Percentiles rank a stretch among this genome's conserved stretches.
Evolutionary conservation across 2,113 vertebrate species (phyloP).

Genomic region (Ceyx cyanopectus): DNA sequence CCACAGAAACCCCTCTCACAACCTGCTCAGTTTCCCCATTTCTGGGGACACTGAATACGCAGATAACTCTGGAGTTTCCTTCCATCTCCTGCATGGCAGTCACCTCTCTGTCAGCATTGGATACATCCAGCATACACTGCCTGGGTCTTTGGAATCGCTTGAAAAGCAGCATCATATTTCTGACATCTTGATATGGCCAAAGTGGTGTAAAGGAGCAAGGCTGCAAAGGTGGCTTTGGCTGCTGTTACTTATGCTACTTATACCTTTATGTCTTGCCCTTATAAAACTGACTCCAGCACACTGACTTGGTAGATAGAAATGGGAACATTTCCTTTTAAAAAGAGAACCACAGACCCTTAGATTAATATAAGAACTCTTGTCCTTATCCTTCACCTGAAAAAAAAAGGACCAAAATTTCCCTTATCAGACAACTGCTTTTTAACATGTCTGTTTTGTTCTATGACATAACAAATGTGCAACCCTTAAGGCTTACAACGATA

Average conservation of each 20-base stretch:
- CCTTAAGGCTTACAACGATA: constrained; percentile 20
- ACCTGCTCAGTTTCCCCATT: not conserved
- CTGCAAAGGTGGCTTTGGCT: not conserved
- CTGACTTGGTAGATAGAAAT: not conserved
- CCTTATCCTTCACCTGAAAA: not conserved
- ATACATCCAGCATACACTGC: not conserved
- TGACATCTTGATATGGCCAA: not conserved
- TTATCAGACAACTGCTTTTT: constrained; percentile 14
- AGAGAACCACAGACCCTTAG: not conserved
- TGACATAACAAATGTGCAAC: not conserved
- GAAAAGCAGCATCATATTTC: not conserved
- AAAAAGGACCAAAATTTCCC: not conserved
- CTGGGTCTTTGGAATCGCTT: fast-evolving
- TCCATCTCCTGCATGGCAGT: not conserved
- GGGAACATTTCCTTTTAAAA: not conserved
- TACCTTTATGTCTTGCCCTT: not conserved
- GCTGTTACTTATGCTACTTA: not conserved
- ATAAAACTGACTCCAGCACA: not conserved
- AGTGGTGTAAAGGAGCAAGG: not conserved
- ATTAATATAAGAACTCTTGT: not conserved
- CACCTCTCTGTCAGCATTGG: not conserved
- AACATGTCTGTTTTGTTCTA: constrained; percentile 1
- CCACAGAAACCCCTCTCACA: not conserved
- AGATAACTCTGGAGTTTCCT: not conserved
- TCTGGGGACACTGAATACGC: not conserved